A percentile compares a stretch with the other conserved stretches of the same genome.
phyloP scores from a whole-genome alignment of 2,888 invertebrate species.

The Aproaerema taeniolella region DNA sequence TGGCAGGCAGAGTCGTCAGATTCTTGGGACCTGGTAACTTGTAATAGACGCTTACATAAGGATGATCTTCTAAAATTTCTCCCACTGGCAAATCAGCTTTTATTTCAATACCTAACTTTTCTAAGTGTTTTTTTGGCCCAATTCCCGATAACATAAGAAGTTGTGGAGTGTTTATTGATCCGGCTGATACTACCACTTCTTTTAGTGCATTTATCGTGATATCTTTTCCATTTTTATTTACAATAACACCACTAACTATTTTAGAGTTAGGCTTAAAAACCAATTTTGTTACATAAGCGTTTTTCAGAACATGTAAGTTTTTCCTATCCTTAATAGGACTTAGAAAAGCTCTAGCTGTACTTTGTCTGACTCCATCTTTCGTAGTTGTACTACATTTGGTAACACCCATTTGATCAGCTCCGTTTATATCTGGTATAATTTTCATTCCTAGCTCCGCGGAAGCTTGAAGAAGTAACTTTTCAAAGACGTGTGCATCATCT shows the following conservation, averaged over 20 bases:
- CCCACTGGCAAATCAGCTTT: constrained; percentile 69
- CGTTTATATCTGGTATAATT: constrained; percentile 50
- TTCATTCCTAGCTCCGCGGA: constrained; percentile 60
- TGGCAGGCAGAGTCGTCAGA: constrained; percentile 31
- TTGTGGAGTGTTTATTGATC: constrained; percentile 70
- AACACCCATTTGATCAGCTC: constrained; percentile 64
- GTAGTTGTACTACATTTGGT: constrained; percentile 57
- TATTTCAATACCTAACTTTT: constrained; percentile 47
- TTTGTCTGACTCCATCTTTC: constrained; percentile 61
- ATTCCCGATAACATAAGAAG: constrained; percentile 71
- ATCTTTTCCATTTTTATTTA: constrained; percentile 44
- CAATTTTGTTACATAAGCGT: constrained; percentile 71
- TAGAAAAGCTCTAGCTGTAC: constrained; percentile 75
- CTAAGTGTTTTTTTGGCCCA: constrained; percentile 60
- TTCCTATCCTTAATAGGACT: constrained; percentile 44
- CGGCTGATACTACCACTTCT: constrained; percentile 71
- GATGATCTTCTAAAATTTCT: constrained; percentile 72
- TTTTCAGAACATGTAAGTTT: constrained; percentile 65
- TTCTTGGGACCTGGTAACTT: constrained; percentile 36
- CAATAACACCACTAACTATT: constrained; percentile 51
- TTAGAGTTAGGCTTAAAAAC: constrained; percentile 67
- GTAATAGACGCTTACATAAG: constrained; percentile 50
- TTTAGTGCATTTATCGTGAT: constrained; percentile 51
- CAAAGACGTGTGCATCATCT: constrained; percentile 28
- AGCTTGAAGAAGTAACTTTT: constrained; percentile 45